Conservation (phyloP, 2,888 invertebrate species). For the Megastigmus dorsalis region DNA sequence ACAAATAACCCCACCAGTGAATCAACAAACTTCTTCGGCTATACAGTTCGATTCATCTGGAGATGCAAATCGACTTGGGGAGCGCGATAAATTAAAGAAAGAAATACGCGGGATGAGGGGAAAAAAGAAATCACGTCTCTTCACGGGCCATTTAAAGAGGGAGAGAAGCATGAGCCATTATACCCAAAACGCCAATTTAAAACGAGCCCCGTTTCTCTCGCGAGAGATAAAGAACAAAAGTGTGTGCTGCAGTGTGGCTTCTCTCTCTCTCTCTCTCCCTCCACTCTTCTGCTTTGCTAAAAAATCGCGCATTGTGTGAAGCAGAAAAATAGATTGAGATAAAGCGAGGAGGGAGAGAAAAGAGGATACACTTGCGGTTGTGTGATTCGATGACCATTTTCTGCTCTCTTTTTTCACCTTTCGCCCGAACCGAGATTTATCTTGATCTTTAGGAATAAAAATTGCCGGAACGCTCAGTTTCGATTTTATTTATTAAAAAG, state of each 20-base stretch:
- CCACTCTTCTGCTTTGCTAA: no score
- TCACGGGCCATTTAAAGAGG: conserved; percentile 20
- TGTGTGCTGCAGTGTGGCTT: background rate
- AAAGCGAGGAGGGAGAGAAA: conserved; percentile 6
- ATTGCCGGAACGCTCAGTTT: no score
- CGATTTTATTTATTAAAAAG: no score
- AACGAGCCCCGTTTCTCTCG: background rate
- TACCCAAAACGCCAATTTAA: conserved; percentile 31
- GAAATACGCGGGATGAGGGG: background rate
- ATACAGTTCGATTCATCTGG: no score
- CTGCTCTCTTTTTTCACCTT: conserved; percentile 17
- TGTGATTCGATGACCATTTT: conserved; percentile 19
- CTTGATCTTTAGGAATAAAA: no score
- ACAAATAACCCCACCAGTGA: no score
- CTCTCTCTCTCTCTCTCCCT: background rate
- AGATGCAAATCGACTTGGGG: no score
- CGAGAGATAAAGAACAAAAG: conserved; percentile 10
- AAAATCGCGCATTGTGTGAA: background rate
- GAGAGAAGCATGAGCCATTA: background rate
- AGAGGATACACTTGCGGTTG: conserved; percentile 41
- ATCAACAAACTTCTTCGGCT: no score
- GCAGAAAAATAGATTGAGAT: conserved; percentile 35
- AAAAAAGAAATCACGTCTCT: conserved; percentile 10
- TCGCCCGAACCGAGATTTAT: no score
- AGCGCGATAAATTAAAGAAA: background rate